Percentiles rank a stretch among this genome's conserved stretches.
Evolutionary conservation across 2,113 vertebrate genomes (phyloP).

Genomic region (Atlantisia rogersi): DNA sequence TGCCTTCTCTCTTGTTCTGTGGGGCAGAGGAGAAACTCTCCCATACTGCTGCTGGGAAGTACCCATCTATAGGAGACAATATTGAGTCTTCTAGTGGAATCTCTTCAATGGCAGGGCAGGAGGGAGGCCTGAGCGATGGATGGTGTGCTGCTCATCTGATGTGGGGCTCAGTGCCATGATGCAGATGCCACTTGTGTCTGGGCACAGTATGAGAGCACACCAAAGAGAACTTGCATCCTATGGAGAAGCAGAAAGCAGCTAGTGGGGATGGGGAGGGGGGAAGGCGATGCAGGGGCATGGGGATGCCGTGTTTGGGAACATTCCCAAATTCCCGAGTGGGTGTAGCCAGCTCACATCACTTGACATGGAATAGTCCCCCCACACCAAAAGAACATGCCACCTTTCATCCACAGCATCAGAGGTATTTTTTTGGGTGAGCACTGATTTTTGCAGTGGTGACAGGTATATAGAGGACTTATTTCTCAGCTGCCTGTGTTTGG

Average conservation of each 20-base stretch:
- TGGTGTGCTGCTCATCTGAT: neutral
- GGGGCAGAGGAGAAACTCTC: neutral
- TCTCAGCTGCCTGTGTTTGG: rapidly evolving
- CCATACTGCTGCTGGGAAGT: neutral
- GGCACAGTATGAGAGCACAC: neutral
- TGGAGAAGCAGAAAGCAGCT: neutral
- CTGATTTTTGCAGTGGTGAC: neutral
- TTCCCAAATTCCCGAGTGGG: neutral
- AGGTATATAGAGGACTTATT: neutral
- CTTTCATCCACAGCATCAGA: rapidly evolving
- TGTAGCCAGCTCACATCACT: neutral
- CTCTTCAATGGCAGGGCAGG: neutral
- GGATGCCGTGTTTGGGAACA: neutral
- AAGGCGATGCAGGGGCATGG: rapidly evolving
- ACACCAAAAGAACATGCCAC: rapidly evolving
- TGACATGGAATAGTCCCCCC: rapidly evolving
- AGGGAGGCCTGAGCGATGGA: neutral
- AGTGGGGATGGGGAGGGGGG: no score
- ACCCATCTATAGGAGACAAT: neutral
- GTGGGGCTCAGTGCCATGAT: neutral
- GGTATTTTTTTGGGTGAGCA: rapidly evolving
- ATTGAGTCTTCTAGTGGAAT: neutral
- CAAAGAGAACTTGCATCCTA: neutral
- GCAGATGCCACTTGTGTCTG: neutral
- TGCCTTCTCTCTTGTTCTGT: neutral